A percentile compares a stretch with the other conserved stretches of the same genome.
These are phyloP conservation scores for Smutsia temminckii DNA, from an alignment of 2,797 vertebrate species.

Conservation along the genomic window DNA sequence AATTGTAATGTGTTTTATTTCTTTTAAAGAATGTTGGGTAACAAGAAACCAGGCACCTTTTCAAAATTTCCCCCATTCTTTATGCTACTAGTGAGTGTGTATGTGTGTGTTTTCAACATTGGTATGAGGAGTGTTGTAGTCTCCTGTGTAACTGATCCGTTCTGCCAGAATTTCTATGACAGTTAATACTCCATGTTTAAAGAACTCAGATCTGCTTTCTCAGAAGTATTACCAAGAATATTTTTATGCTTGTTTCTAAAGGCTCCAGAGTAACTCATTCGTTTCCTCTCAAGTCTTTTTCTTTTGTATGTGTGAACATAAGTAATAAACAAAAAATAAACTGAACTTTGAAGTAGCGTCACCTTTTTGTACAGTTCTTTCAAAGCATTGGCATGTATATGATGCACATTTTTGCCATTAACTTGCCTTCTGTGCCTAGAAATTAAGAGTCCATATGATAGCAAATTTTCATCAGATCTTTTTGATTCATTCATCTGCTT, in stretches of 20 bases:
- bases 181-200: not conserved
- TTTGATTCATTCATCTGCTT: constrained; percentile 17
- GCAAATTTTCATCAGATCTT: constrained; percentile 44
- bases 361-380: constrained; percentile 57
- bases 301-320: not conserved
- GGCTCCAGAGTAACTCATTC: constrained; percentile 59
- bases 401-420: constrained; percentile 57
- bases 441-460: constrained; percentile 48
- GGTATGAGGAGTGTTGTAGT: constrained; percentile 25
- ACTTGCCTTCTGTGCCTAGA: constrained; percentile 15
- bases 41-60: constrained; percentile 1
- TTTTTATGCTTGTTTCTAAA: constrained; percentile 73
- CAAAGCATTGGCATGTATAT: constrained; percentile 54
- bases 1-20: constrained; percentile 44
- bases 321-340: constrained; percentile 29
- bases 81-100: constrained; percentile 9
- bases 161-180: constrained; percentile 54
- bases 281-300: constrained; percentile 54
- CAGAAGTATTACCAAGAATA: constrained; percentile 56
- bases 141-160: not conserved
- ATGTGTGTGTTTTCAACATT: constrained; percentile 36
- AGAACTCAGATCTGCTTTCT: constrained; percentile 53
- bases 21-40: constrained; percentile 44
- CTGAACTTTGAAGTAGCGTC: constrained; percentile 34
- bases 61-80: not conserved